Evolutionary conservation across 2,888 invertebrate species (phyloP), one percentile per base, ranked within the genome.

Genomic region (Ichneumon xanthorius): DNA sequence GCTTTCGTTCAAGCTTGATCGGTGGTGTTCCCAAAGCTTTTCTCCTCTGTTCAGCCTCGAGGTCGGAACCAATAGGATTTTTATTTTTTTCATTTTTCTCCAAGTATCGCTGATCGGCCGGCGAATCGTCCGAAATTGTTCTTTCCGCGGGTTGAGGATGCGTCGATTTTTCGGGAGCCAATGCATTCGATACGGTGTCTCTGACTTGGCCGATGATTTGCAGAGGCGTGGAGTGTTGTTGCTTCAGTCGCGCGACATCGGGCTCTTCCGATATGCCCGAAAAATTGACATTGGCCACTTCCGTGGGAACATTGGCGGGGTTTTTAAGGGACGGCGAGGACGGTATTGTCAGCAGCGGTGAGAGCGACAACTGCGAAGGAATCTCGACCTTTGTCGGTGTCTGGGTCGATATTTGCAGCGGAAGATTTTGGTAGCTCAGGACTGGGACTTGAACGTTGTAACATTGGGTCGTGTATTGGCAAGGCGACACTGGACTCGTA

Each of bases 381-480:
- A 87, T 61, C 4, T 86, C 86, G 61, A 85, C 6, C 33, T 83
- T 85, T 11, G 80, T 70, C 33, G 78, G 79, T 16, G 78, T 19
- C 61, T 84, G 82, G 5, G 76, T 82, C 37, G 90, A 84, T 85
- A 89, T 88, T 84, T 88, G 87, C 22, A 89, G 65, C 37, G 90
- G 88, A 79, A 89, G 73, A 58, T 89, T 90, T 78, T 89, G 87
- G 70, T 90, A 90, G 16, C 88, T 86, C 37, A 91, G 30, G n/a
- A 90, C 83, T 30, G 91, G 91, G 50, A 91, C 84, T 87, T 90
- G 90, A 33, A 90, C 86, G 37, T 87, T 91, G 78, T 88, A 90
- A 71, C 89, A 90, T 26, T 90, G 89, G 4, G 87, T 85, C 68
- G 88, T 80, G 68, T 86, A 86, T 71, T 89, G 86, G 33, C 85